Conservation (phyloP, 2,888 invertebrate species). For the Ectobius pallidus region DNA sequence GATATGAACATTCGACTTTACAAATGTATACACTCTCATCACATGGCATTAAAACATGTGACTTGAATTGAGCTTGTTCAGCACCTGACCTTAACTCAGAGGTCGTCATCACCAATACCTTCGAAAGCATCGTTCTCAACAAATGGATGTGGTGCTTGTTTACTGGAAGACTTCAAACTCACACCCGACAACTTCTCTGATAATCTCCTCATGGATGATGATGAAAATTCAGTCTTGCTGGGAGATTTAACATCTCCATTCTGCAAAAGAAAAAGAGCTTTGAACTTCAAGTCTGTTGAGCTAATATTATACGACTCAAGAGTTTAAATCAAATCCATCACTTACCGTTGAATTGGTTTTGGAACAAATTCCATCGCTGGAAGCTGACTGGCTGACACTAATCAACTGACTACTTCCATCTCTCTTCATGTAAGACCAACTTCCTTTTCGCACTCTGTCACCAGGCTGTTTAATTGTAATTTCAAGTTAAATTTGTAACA, state of each 20-base stretch:
- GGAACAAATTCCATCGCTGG: constrained; percentile 39
- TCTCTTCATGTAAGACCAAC: constrained; percentile 73
- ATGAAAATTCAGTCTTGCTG: constrained; percentile 61
- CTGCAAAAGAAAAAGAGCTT: constrained; percentile 53
- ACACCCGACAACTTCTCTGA: constrained; percentile 68
- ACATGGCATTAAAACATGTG: no score
- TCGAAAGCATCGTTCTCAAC: constrained; percentile 93
- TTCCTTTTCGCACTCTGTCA: constrained; percentile 54
- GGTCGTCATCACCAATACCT: constrained; percentile 93
- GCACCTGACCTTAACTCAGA: no score
- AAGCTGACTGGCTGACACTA: constrained; percentile 54
- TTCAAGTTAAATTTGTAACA: no score
- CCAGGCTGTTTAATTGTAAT: neutral
- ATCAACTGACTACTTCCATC: constrained; percentile 74
- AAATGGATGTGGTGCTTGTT: constrained; percentile 61
- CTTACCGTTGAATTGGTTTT: constrained; percentile 26
- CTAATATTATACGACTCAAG: no score
- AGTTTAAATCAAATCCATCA: no score
- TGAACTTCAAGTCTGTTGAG: neutral
- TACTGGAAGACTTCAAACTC: constrained; percentile 46
- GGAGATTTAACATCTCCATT: constrained; percentile 63
- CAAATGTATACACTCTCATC: no score
- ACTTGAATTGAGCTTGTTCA: no score
- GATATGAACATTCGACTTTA: no score
- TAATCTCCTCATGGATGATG: constrained; percentile 76